phyloP scores from a whole-genome alignment of 2,888 invertebrate species.

The Hoplodrina blanda region DNA sequence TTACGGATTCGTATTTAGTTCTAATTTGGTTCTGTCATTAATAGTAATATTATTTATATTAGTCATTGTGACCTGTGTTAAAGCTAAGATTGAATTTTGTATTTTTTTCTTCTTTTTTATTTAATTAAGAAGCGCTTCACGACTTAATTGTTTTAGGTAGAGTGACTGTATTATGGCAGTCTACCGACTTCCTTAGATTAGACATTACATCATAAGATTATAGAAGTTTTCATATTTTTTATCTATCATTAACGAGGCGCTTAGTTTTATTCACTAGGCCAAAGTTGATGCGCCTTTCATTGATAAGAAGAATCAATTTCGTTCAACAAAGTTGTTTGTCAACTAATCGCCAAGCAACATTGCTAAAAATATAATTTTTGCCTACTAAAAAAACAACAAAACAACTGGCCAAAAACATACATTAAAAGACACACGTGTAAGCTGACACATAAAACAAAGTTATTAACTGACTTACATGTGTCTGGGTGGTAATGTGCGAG shows the following conservation, averaged over 20 bases:
- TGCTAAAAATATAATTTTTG: not conserved
- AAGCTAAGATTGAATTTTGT: too few relatives aligned
- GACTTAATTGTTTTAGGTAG: too few relatives aligned
- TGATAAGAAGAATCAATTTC: not conserved
- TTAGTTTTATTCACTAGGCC: conserved; percentile 13
- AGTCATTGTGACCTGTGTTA: not conserved
- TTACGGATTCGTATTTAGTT: not conserved
- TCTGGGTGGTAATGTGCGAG: conserved; percentile 62
- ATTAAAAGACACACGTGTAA: conserved; percentile 60
- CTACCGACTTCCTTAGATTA: not conserved
- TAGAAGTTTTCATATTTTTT: not conserved
- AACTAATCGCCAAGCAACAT: not conserved
- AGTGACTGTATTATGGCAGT: too few relatives aligned
- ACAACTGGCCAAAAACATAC: conserved; percentile 27
- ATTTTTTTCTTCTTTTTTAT: not conserved
- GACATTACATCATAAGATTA: not conserved
- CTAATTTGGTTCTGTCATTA: not conserved
- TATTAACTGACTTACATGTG: conserved; percentile 81
- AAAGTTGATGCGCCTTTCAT: not conserved
- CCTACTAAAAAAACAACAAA: conserved; percentile 19
- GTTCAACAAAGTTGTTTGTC: too few relatives aligned
- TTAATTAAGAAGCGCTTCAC: too few relatives aligned
- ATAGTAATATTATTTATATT: not conserved
- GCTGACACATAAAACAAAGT: conserved; percentile 61
- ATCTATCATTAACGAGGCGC: not conserved